A percentile compares a stretch with the other conserved stretches of the same genome.
Evolutionary conservation across 2,113 vertebrate genomes (phyloP).

Genomic region (Pluvianellus socialis): DNA sequence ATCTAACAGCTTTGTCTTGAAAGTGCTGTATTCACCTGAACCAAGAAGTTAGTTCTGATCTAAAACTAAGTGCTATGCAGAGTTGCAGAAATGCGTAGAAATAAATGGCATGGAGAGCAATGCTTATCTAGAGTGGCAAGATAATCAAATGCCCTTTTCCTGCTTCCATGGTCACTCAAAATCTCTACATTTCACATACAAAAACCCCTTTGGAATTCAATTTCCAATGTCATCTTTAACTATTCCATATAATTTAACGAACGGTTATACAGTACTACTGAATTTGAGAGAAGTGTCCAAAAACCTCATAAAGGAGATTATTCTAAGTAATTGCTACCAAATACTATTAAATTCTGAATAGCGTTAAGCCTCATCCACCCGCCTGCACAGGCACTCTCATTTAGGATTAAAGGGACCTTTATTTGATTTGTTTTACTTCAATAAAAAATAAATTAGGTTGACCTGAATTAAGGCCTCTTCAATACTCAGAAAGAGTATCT

Average conservation of each 20-base stretch:
- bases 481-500: slow-evolving; percentile 12
- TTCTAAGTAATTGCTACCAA: slow-evolving; percentile 65
- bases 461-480: slow-evolving; percentile 49
- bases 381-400: slow-evolving; percentile 49
- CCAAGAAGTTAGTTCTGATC: neutral
- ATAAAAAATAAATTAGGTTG: slow-evolving; percentile 53
- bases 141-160: neutral
- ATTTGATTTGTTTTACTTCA: slow-evolving; percentile 65
- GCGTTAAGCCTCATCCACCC: slow-evolving; percentile 30
- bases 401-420: slow-evolving; percentile 59
- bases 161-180: neutral
- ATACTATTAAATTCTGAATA: slow-evolving; percentile 57
- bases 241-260: neutral
- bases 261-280: neutral
- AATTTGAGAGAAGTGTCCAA: slow-evolving; percentile 32
- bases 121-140: fast-evolving
- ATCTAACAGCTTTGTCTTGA: neutral
- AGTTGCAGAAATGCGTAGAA: neutral
- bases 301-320: slow-evolving; percentile 59
- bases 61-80: neutral
- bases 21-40: neutral
- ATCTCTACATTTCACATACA: neutral
- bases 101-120: neutral
- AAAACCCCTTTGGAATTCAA: neutral
- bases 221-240: neutral